Evolutionary conservation across 2,888 invertebrate genomes (phyloP).

Genomic region (Xanthia icteritia): DNA sequence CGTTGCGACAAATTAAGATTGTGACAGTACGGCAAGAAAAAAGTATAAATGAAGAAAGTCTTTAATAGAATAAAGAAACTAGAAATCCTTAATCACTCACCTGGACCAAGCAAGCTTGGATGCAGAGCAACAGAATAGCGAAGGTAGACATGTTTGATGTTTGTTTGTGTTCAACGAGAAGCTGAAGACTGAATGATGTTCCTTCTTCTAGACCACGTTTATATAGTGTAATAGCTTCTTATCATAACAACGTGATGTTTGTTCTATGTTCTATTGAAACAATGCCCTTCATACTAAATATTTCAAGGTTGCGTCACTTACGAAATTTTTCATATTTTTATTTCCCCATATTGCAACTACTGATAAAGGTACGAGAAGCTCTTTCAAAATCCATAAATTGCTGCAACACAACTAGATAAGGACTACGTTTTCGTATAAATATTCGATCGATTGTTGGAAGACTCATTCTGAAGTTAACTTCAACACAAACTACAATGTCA

Average conservation of each 20-base stretch:
- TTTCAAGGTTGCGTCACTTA: neutral
- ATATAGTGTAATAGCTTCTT: neutral
- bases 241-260: neutral
- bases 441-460: no score
- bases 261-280: neutral
- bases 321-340: neutral
- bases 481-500: no score
- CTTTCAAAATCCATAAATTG: constrained; percentile 10
- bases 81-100: neutral
- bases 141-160: constrained; percentile 10
- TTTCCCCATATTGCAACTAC: neutral
- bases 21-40: neutral
- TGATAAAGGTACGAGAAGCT: neutral
- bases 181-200: neutral
- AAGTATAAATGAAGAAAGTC: neutral
- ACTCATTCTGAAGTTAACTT: no score
- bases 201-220: neutral
- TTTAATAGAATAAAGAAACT: neutral
- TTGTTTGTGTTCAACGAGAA: neutral
- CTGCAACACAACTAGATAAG: no score
- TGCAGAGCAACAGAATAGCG: constrained; percentile 8
- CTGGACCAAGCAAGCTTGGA: constrained; percentile 21
- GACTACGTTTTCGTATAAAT: no score
- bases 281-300: neutral
- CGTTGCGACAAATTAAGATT: no score